Evolutionary conservation across 2,888 invertebrate genomes (phyloP).

Genomic region (Pollenia labialis): DNA sequence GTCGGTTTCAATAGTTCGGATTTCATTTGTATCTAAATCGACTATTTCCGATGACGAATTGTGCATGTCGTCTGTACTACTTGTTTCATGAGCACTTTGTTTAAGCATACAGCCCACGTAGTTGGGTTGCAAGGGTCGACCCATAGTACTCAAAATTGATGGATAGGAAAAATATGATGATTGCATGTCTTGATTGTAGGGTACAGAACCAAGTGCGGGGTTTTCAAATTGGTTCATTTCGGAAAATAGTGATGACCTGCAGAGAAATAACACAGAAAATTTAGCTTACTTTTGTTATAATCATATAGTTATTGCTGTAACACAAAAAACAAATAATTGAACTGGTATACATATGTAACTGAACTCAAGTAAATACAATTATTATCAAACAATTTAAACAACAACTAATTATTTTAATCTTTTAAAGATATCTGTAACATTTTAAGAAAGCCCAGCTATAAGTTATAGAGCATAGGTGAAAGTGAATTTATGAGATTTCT

Average conservation of each 20-base stretch:
- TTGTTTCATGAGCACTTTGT: constrained; percentile 76
- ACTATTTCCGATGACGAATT: constrained; percentile 82
- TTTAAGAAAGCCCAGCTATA: too few species aligned
- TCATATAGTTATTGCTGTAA: too few species aligned
- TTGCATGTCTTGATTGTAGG: constrained; percentile 65
- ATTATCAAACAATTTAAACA: too few species aligned
- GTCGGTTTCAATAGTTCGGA: constrained; percentile 82
- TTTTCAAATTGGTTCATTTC: constrained; percentile 68
- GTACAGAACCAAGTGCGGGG: constrained; percentile 21
- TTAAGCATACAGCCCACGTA: constrained; percentile 80
- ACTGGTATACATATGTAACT: too few species aligned
- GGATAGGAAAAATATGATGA: constrained; percentile 69
- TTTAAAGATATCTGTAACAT: too few species aligned
- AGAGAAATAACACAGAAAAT: constrained; percentile 33
- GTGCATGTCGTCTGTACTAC: constrained; percentile 77
- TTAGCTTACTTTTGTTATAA: neutral
- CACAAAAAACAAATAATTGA: too few species aligned
- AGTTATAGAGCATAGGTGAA: too few species aligned
- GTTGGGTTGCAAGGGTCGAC: constrained; percentile 77
- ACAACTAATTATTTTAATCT: too few species aligned
- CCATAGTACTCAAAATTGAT: constrained; percentile 68
- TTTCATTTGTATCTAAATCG: constrained; percentile 84
- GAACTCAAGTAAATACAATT: too few species aligned
- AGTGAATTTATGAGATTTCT: too few species aligned
- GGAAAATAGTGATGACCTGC: constrained; percentile 56